Conservation (phyloP, 2,113 vertebrate species). For the Eclectus roratus region DNA sequence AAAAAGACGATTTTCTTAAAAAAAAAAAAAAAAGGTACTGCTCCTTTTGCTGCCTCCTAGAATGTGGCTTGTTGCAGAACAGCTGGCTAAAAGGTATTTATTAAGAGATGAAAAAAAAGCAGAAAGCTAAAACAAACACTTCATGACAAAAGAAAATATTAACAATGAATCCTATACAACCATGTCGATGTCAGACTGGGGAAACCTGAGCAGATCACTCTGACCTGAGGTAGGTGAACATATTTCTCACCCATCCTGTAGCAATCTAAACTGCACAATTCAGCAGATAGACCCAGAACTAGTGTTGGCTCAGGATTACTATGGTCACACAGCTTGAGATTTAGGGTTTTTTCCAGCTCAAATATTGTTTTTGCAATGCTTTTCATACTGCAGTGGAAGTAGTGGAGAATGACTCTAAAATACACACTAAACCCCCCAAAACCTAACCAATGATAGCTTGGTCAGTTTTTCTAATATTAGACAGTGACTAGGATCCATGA, state of each 20-base stretch:
- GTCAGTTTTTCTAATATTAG: neutral
- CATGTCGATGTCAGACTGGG: neutral
- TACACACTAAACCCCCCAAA: neutral
- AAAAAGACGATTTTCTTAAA: neutral
- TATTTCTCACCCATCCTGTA: neutral
- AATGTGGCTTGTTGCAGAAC: neutral
- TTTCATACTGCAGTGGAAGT: neutral
- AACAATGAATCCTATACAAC: neutral
- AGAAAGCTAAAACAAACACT: neutral
- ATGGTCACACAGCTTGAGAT: neutral
- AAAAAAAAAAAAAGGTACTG: neutral
- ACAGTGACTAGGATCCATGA: neutral
- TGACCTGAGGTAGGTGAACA: neutral
- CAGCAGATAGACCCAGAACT: neutral
- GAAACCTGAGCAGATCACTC: neutral
- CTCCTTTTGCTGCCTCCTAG: neutral
- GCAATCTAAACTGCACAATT: neutral
- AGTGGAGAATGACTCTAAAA: neutral
- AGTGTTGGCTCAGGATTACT: neutral
- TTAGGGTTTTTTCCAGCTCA: neutral
- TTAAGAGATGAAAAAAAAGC: neutral
- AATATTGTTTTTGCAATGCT: neutral
- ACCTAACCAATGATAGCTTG: neutral
- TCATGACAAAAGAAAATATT: neutral
- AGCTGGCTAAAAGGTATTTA: neutral